Conservation (phyloP, 2,113 vertebrate species). For the Sinosuthora webbiana region DNA sequence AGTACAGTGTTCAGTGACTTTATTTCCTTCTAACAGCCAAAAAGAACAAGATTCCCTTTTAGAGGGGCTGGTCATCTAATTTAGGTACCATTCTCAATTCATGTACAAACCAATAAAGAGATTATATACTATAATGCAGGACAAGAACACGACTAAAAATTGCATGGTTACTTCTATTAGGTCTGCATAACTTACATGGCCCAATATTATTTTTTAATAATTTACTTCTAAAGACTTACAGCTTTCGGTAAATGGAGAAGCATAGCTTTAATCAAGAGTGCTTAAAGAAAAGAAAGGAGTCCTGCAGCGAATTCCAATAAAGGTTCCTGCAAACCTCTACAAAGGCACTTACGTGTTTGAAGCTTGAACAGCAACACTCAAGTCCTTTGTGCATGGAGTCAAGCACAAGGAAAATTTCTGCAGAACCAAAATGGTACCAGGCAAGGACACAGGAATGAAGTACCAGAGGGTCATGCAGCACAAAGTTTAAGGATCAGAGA, state of each 20-base stretch:
- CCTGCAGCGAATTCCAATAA: not conserved
- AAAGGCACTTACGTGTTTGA: not conserved
- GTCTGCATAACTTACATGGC: not conserved
- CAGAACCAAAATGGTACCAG: not conserved
- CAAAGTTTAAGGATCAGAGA: not conserved
- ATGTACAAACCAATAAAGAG: not conserved
- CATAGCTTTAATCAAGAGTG: not conserved
- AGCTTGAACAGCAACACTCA: not conserved
- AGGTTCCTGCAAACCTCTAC: not conserved
- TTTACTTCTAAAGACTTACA: not conserved
- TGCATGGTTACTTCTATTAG: not conserved
- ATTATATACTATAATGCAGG: not conserved
- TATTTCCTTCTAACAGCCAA: not conserved
- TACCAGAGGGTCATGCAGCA: not conserved
- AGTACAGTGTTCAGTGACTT: not conserved
- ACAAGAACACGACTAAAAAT: not conserved
- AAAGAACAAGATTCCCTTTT: not conserved
- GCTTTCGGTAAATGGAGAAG: not conserved
- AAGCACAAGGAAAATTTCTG: not conserved
- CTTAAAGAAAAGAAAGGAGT: not conserved
- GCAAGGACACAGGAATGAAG: not conserved
- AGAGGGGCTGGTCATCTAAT: not conserved
- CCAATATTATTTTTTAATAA: not conserved
- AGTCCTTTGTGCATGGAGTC: not conserved
- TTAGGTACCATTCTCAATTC: not conserved